Evolutionary conservation across 2,888 invertebrate genomes (phyloP).

Genomic region (Platycnemis pennipes): DNA sequence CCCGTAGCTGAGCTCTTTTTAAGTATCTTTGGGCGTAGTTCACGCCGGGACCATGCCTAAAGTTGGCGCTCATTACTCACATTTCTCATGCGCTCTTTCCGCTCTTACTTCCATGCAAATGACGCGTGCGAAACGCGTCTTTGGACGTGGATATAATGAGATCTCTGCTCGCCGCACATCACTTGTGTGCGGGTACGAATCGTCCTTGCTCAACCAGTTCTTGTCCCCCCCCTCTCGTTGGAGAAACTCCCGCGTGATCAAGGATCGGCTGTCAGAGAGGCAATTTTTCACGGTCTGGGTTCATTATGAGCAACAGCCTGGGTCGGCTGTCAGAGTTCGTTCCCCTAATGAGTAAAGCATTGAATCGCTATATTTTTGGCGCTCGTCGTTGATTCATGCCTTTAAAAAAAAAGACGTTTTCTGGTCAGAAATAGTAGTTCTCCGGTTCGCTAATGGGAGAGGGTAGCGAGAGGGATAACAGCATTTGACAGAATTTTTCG

Average conservation of each 20-base stretch:
- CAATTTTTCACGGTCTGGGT: not conserved
- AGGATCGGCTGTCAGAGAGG: not conserved
- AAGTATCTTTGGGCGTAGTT: not conserved
- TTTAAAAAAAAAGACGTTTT: not conserved
- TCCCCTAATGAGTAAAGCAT: not conserved
- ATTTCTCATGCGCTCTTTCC: not conserved
- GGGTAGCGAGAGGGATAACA: not conserved
- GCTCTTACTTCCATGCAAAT: not conserved
- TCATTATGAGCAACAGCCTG: not conserved
- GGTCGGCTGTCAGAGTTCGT: not conserved
- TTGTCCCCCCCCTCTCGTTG: not conserved
- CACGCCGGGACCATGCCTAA: not conserved
- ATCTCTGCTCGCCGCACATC: not conserved
- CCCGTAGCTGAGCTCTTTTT: not conserved
- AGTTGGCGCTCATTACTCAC: not conserved
- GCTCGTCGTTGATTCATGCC: not conserved
- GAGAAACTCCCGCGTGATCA: not conserved
- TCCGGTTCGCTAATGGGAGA: not conserved
- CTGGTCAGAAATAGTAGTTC: not conserved
- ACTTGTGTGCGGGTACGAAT: not conserved
- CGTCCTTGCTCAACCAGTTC: constrained; percentile 1
- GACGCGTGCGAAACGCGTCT: not conserved
- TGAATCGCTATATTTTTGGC: not conserved
- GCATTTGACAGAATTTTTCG: not conserved
- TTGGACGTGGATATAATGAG: not conserved